Percentiles rank a stretch among this genome's conserved stretches.
phyloP scores from a whole-genome alignment of 2,797 vertebrate genomes.

The Poliocrania exsul region DNA sequence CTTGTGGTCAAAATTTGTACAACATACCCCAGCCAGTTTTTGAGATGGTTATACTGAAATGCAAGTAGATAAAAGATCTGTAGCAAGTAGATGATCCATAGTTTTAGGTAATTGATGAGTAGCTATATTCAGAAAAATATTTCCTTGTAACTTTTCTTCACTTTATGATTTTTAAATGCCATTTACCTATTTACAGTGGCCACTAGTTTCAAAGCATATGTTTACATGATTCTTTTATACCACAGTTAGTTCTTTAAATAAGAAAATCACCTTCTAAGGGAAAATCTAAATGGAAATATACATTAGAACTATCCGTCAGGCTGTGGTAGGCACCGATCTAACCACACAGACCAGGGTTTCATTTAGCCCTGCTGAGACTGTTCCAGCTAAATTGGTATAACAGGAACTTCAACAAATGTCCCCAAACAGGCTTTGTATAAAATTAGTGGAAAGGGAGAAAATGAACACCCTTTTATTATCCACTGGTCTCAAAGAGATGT shows the following conservation, averaged over 20 bases:
- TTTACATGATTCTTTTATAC: background rate
- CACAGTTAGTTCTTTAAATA: background rate
- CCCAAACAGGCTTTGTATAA: background rate
- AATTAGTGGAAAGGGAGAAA: background rate
- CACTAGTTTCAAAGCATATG: background rate
- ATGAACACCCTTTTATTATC: background rate
- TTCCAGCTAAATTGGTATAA: background rate
- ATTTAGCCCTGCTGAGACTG: background rate
- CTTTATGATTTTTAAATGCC: background rate
- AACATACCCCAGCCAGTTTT: background rate
- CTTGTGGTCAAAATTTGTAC: constrained; percentile 42
- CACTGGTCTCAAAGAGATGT: background rate
- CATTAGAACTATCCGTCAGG: background rate
- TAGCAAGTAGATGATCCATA: background rate
- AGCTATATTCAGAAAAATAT: background rate
- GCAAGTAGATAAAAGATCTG: background rate
- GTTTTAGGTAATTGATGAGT: background rate
- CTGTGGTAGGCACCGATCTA: background rate
- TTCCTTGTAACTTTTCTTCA: background rate
- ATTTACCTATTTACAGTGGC: background rate
- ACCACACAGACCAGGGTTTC: background rate
- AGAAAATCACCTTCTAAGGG: background rate
- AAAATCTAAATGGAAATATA: background rate
- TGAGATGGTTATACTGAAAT: background rate
- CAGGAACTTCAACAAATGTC: background rate